Conservation (phyloP, 2,797 vertebrate species). For the Sibirionetta formosa region DNA sequence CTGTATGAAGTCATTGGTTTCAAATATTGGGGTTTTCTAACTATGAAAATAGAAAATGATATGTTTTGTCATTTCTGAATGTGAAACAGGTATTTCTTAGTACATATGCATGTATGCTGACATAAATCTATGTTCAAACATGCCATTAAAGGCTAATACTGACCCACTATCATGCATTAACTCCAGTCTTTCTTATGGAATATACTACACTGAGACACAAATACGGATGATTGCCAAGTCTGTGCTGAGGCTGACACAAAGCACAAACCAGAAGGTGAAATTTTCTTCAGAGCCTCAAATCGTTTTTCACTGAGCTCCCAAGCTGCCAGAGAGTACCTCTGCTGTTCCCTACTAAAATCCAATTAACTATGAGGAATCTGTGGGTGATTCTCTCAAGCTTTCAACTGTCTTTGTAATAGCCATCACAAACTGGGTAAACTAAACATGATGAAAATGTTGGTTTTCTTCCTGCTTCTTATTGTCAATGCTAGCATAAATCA, state of each 20-base stretch:
- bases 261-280: neutral
- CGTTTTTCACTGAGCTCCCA: neutral
- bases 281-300: neutral
- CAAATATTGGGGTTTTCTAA: neutral
- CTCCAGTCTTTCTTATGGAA: neutral
- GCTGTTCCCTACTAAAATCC: neutral
- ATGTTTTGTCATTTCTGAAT: neutral
- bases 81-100: neutral
- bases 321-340: neutral
- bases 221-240: neutral
- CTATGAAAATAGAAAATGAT: neutral
- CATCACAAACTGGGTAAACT: neutral
- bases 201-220: neutral
- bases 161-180: neutral
- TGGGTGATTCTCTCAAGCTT: neutral
- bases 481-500: constrained; percentile 43
- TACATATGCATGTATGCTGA: neutral
- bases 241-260: neutral
- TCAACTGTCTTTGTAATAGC: neutral
- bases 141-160: neutral
- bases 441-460: neutral
- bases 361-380: neutral
- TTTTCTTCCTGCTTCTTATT: constrained; percentile 18
- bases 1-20: neutral
- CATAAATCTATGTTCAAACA: neutral